Base-by-base conservation (phyloP, 2,113 vertebrate species). In the Oryctolagus cuniculus region DNA sequence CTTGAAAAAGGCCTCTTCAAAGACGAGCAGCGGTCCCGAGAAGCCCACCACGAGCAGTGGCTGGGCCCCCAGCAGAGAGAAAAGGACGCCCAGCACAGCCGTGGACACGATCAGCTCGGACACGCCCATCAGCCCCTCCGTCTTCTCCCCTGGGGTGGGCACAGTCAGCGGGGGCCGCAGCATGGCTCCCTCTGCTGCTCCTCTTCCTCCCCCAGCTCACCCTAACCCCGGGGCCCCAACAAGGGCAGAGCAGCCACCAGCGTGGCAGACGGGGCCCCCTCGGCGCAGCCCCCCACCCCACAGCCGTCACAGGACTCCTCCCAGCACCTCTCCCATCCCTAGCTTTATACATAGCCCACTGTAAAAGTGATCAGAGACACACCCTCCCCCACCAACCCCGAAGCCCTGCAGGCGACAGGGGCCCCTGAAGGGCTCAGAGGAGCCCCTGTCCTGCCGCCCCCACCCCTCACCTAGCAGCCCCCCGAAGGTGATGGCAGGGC, bases 1-100 rank as follows among this genome's bases (percentile, higher is more conserved):
- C 99, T 99, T 99, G 97, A 99, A 99, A 98, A 99, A 99, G 58
- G 99, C 99, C 98, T 99, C 99, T 97, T 99, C 99, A 95, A 99
- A 99, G 95, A 99, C 99, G 61, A 99, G 98, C 86, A 99, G 98
- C 1, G 99, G 99, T 90, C 99, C 99, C 0, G 99, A 99, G 97
- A 99, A 99, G 80, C 99, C 99, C 8, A 99, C 99, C 96, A 99
- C 99, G 69, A 99, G 99, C 74, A 99, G 99, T 0, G 99, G 99
- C 97, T 99, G 99, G 85, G 99, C 99, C 51, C 98, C 99, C 3
- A 99, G 98, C 92, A 99, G 98, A 2, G 99, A 99, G 98, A 99
- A 99, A 85, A 99, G 97, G 63, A 99, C 96, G 0, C 99, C 99
- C 12, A 99, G 98, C 79, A 99, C 98, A 0, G 99, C 99, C 2